Evolutionary conservation across 2,113 vertebrate species (phyloP).

Genomic region (Nibea albiflora): DNA sequence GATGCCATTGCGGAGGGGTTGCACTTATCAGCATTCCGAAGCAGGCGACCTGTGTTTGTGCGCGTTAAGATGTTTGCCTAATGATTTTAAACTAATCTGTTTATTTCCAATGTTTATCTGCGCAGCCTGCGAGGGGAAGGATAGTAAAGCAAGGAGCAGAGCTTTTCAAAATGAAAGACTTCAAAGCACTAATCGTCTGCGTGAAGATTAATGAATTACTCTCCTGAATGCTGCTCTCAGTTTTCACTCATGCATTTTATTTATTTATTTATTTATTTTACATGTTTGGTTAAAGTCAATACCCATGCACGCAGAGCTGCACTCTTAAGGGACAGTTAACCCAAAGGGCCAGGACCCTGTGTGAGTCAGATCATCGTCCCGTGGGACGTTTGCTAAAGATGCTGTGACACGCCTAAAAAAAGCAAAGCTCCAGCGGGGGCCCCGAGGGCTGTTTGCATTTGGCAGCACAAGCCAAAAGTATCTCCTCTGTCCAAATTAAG

Average conservation of each 20-base stretch:
- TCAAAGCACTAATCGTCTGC: constrained; percentile 77
- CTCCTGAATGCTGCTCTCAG: constrained; percentile 57
- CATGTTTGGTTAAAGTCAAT: constrained; percentile 65
- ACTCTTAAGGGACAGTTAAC: constrained; percentile 50
- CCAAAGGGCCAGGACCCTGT: constrained; percentile 63
- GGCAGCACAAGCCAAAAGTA: constrained; percentile 71
- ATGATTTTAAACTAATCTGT: constrained; percentile 82
- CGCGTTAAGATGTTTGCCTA: constrained; percentile 77
- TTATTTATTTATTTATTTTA: neutral
- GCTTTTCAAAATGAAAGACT: constrained; percentile 80
- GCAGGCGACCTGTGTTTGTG: constrained; percentile 67
- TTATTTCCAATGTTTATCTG: constrained; percentile 80
- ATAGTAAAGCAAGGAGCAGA: constrained; percentile 60
- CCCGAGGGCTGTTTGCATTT: constrained; percentile 68
- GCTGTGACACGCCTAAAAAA: constrained; percentile 69
- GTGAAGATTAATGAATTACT: constrained; percentile 79
- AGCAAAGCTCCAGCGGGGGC: constrained; percentile 59
- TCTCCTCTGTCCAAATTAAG: constrained; percentile 74
- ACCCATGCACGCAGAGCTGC: constrained; percentile 47
- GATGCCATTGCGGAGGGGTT: constrained; percentile 49
- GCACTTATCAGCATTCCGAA: constrained; percentile 76
- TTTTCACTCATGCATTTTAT: constrained; percentile 35
- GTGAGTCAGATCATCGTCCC: constrained; percentile 61
- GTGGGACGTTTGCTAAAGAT: constrained; percentile 74
- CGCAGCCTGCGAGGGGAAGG: constrained; percentile 71